Conservation (phyloP, 2,113 vertebrate genomes). For the Pollachius pollachius region DNA sequence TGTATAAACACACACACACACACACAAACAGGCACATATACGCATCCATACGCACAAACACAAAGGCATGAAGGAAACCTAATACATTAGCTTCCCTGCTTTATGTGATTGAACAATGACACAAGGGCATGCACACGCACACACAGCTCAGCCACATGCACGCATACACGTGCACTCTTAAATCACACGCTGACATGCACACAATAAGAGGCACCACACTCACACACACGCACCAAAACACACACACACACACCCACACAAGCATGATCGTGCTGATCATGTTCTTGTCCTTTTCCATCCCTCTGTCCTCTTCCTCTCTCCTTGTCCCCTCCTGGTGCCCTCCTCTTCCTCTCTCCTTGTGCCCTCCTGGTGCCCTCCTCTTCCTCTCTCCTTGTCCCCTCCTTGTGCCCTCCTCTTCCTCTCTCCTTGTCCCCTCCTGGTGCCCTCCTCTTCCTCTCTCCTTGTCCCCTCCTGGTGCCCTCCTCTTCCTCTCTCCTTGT, state of each 20-base stretch:
- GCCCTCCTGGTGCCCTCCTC: slow-evolving; percentile 67
- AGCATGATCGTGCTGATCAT: no score
- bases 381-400: background rate
- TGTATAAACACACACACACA: no score
- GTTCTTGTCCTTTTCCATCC: slow-evolving; percentile 17
- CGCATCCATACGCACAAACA: background rate
- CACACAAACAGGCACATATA: no score
- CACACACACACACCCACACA: background rate
- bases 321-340: slow-evolving; percentile 58
- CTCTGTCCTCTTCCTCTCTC: slow-evolving; percentile 25
- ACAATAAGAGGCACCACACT: background rate
- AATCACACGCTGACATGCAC: background rate
- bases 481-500: slow-evolving; percentile 71
- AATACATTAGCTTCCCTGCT: no score
- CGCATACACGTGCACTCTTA: no score
- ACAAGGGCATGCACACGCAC: no score
- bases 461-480: slow-evolving; percentile 54
- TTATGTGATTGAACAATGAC: no score
- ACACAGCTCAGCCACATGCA: no score
- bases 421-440: background rate
- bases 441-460: slow-evolving; percentile 37
- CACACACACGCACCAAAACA: background rate
- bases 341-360: slow-evolving; percentile 73
- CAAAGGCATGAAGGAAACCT: no score
- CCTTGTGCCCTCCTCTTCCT: slow-evolving; percentile 42